phyloP scores from a whole-genome alignment of 1,140 invertebrate species.

The Oedothorax gibbosus region DNA sequence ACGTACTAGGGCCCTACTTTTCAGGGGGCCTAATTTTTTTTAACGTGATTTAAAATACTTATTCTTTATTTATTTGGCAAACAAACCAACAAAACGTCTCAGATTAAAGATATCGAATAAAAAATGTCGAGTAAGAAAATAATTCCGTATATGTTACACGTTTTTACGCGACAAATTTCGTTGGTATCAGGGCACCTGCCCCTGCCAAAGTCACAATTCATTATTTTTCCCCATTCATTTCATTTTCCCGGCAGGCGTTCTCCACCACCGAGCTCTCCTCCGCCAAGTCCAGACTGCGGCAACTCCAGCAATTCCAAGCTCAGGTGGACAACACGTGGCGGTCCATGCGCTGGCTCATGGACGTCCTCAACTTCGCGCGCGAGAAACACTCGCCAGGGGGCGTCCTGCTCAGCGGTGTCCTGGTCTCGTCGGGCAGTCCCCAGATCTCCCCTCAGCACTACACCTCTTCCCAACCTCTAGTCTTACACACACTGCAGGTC shows the following conservation, averaged over 20 bases:
- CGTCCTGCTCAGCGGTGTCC: conserved; percentile 63
- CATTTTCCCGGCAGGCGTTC: conserved; percentile 76
- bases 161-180: too few species aligned
- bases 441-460: conserved; percentile 54
- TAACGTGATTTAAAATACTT: too few species aligned
- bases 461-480: background rate
- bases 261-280: conserved; percentile 85
- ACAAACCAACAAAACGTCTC: too few species aligned
- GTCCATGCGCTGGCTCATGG: conserved; percentile 92
- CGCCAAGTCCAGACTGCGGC: conserved; percentile 84
- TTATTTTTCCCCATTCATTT: too few species aligned
- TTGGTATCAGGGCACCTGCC: too few species aligned
- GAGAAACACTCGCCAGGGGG: conserved; percentile 74
- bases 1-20: too few species aligned
- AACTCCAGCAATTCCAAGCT: conserved; percentile 83
- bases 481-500: conserved; percentile 33
- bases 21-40: too few species aligned
- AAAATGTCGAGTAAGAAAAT: too few species aligned
- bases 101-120: too few species aligned
- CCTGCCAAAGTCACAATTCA: too few species aligned
- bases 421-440: conserved; percentile 60
- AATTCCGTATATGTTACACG: too few species aligned
- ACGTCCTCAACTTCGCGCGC: conserved; percentile 90
- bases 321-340: conserved; percentile 90
- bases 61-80: too few species aligned